Base-by-base conservation (phyloP, 2,113 vertebrate species). In the Rutilus rutilus region DNA sequence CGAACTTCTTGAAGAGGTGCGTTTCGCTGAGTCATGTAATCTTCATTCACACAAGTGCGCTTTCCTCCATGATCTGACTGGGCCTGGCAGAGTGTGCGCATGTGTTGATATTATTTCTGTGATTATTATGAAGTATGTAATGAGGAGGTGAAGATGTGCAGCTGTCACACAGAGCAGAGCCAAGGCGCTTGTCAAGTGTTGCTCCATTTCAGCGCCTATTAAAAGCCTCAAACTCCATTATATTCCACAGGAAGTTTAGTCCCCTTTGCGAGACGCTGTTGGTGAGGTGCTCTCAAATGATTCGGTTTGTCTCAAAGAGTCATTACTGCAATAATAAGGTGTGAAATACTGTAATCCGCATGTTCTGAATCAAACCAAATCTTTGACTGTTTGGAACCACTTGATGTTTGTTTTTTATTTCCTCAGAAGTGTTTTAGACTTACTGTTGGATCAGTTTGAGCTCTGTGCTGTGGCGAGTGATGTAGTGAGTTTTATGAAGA, bases 51-150 rank as follows among this genome's bases (percentile, higher is more conserved):
- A 62, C 25, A 82, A 83, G 45, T 42, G 30, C 0, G 8, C 50
- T 73, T 69, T 39, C 54, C 3, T 57, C 11, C 12, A 19, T 42
- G 50, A 54, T 39, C 67, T 42, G 23, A 19, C 67, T 83, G 64
- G 33, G 67, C 25, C 67, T 67, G 36, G 54, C 42, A 78, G 60
- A 54, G n/a, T 60, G 50, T 78, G 42, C 45, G 81, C 54, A 54
- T 82, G 62, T 81, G 86, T 74, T 81, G 82, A 62, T 85, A 59
- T 81, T 84, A 78, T 86, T 84, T 85, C 71, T 87, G 82, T 85
- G 85, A 80, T 86, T 82, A 86, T 85, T 82, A 82, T 88, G 87
- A 84, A 74, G 87, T 82, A 81, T 88, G 73, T 86, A 84, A 88
- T 87, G 60, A 87, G 83, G 85, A 78, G 67, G 86, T 84, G 79